Percentiles rank a stretch among this genome's conserved stretches.
These are phyloP conservation scores for Spodoptera frugiperda DNA, from an alignment of 1,140 invertebrate genomes.

Conservation along the genomic window DNA sequence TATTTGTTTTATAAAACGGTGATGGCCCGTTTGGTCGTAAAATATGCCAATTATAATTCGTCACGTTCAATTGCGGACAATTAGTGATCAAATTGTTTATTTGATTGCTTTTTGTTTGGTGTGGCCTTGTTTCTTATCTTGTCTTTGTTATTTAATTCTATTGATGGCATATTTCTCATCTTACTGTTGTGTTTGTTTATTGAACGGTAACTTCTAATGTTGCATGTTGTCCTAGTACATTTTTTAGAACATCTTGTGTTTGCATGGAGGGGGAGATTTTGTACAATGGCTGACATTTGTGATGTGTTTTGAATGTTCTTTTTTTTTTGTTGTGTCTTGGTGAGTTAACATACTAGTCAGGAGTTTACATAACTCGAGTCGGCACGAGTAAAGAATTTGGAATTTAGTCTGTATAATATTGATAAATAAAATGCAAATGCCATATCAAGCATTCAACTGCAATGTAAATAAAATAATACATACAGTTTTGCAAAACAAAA, in stretches of 20 bases:
- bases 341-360: too few species aligned
- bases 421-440: too few species aligned
- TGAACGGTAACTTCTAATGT: neutral
- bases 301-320: too few species aligned
- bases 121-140: conserved; percentile 6
- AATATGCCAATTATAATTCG: conserved; percentile 27
- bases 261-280: too few species aligned
- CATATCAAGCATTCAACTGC: neutral
- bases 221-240: neutral
- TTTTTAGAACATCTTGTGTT: too few species aligned
- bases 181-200: neutral
- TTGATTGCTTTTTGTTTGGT: conserved; percentile 9
- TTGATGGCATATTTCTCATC: too few species aligned
- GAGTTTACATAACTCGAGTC: too few species aligned
- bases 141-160: too few species aligned
- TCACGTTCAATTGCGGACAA: conserved; percentile 12
- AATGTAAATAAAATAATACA: neutral
- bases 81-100: conserved; percentile 11
- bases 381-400: too few species aligned
- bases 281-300: too few species aligned
- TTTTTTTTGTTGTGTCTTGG: too few species aligned
- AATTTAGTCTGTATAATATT: too few species aligned
- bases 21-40: neutral
- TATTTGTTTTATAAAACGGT: conserved; percentile 23
- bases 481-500: neutral